A percentile compares a stretch with the other conserved stretches of the same genome.
These are phyloP conservation scores for Aquatica leii DNA, from an alignment of 2,888 invertebrate genomes.

Conservation along the genomic window DNA sequence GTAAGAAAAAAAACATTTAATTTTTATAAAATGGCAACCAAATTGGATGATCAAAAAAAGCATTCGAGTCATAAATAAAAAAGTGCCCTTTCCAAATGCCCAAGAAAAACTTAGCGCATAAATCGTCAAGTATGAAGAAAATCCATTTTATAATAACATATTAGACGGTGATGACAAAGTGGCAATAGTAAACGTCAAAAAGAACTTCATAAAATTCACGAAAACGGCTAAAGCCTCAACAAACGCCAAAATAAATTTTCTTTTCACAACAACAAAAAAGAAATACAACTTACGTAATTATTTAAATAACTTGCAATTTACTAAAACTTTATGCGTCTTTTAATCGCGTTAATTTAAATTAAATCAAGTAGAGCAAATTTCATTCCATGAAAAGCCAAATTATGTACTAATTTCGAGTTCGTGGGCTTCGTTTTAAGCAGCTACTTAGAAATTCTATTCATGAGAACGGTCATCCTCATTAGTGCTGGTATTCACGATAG, in stretches of 20 bases:
- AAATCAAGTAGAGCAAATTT: constrained; percentile 19
- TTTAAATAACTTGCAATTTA: no score
- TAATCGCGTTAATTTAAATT: no score
- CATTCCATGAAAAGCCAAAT: constrained; percentile 27
- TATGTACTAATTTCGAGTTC: constrained; percentile 32
- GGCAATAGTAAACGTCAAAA: neutral
- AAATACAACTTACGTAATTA: no score
- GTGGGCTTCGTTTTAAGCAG: constrained; percentile 33
- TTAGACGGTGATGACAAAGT: constrained; percentile 2
- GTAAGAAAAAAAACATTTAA: no score
- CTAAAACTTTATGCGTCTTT: no score
- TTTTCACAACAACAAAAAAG: no score
- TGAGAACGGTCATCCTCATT: constrained; percentile 34
- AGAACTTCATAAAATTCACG: neutral
- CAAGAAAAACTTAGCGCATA: neutral
- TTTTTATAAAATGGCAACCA: no score
- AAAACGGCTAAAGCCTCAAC: neutral
- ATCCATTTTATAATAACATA: neutral
- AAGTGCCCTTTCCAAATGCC: no score
- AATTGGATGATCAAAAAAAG: no score
- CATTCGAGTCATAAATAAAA: no score
- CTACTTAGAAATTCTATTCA: constrained; percentile 35
- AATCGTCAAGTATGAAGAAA: neutral
- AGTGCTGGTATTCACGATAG: constrained; percentile 27
- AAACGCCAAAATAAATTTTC: no score